A percentile compares a stretch with the other conserved stretches of the same genome.
phyloP scores from a whole-genome alignment of 2,888 invertebrate species.

The Harpalus rufipes region DNA sequence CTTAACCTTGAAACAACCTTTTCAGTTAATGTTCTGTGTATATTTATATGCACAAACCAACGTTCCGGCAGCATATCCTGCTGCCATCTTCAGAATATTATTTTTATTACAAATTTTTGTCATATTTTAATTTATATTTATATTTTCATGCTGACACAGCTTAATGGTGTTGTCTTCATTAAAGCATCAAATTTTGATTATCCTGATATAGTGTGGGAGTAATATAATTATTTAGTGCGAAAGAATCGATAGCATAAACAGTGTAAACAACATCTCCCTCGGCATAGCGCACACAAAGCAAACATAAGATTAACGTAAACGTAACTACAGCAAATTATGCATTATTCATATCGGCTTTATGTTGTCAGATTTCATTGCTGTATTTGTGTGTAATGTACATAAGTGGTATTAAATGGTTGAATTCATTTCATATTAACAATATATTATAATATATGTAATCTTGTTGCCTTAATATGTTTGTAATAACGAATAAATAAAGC shows the following conservation, averaged over 20 bases:
- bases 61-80: too few relatives aligned
- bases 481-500: constrained; percentile 36
- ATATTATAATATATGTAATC: constrained; percentile 48
- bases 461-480: constrained; percentile 21
- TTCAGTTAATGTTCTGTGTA: too few relatives aligned
- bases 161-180: too few relatives aligned
- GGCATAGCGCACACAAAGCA: constrained; percentile 16
- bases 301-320: constrained; percentile 51
- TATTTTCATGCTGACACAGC: too few relatives aligned
- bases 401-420: constrained; percentile 42
- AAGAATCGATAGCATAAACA: constrained; percentile 21
- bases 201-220: background rate
- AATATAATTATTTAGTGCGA: background rate
- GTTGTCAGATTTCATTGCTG: constrained; percentile 46
- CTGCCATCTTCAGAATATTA: too few relatives aligned
- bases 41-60: too few relatives aligned
- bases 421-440: constrained; percentile 52
- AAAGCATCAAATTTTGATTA: background rate
- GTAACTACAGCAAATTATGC: constrained; percentile 51
- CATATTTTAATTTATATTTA: too few relatives aligned
- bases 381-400: constrained; percentile 39
- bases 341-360: constrained; percentile 52
- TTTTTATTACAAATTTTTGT: too few relatives aligned
- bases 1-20: too few relatives aligned
- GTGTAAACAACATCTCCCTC: constrained; percentile 22